Evolutionary conservation across 1,140 invertebrate genomes (phyloP).

Genomic region (Coenobita brevimanus): DNA sequence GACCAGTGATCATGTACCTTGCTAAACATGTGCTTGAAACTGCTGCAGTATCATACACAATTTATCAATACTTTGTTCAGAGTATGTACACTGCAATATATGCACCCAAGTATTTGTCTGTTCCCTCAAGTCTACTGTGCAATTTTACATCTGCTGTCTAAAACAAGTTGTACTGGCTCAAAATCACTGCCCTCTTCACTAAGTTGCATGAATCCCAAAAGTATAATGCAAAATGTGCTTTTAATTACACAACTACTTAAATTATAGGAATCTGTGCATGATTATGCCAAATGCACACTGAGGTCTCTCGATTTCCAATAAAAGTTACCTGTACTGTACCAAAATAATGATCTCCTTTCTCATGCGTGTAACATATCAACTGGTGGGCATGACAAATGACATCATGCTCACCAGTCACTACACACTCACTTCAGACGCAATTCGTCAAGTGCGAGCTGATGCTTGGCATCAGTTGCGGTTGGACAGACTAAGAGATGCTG

Average conservation of each 20-base stretch:
- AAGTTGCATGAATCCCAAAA: conserved; percentile 47
- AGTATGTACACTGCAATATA: too few relatives aligned
- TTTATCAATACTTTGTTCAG: too few relatives aligned
- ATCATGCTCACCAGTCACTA: too few relatives aligned
- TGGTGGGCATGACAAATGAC: not conserved
- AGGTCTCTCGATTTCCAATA: conserved; percentile 53
- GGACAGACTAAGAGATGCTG: too few relatives aligned
- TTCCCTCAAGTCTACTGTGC: too few relatives aligned
- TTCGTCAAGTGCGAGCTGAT: too few relatives aligned
- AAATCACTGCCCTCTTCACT: conserved; percentile 53
- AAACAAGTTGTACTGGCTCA: too few relatives aligned
- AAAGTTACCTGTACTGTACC: conserved; percentile 50
- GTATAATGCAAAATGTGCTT: conserved; percentile 51
- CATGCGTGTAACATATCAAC: not conserved
- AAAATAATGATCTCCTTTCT: not conserved
- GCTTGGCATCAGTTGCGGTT: too few relatives aligned
- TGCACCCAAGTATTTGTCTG: too few relatives aligned
- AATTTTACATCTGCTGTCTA: too few relatives aligned
- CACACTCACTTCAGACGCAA: too few relatives aligned
- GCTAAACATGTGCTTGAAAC: conserved; percentile 11
- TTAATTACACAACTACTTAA: conserved; percentile 64
- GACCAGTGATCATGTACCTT: conserved; percentile 34
- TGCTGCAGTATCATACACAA: too few relatives aligned
- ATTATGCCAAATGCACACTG: conserved; percentile 62
- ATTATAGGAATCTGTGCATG: conserved; percentile 64